Evolutionary conservation across 2,888 invertebrate genomes (phyloP).

Genomic region (Melangyna quadrimaculata): DNA sequence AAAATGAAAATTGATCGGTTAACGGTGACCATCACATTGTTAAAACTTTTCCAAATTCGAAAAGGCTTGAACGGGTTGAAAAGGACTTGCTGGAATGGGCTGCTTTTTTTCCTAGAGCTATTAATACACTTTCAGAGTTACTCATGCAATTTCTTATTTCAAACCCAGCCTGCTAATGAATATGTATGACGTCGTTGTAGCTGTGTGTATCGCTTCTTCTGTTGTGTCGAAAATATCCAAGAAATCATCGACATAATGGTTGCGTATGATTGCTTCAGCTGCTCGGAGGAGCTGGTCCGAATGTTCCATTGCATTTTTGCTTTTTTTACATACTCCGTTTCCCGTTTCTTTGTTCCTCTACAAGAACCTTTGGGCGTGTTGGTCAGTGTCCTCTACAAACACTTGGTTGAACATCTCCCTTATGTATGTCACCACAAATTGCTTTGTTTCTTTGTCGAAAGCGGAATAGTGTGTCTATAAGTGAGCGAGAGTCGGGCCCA

Average conservation of each 20-base stretch:
- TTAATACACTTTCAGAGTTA: not conserved
- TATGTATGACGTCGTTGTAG: not conserved
- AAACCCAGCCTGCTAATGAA: constrained; percentile 22
- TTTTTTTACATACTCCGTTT: constrained; percentile 52
- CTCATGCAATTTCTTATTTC: constrained; percentile 30
- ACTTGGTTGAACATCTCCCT: constrained; percentile 19
- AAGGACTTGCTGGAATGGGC: not conserved
- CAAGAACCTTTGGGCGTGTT: constrained; percentile 40
- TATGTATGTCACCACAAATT: too few species aligned
- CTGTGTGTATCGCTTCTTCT: not conserved
- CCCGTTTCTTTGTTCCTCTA: constrained; percentile 62
- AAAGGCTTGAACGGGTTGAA: not conserved
- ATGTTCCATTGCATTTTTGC: constrained; percentile 9
- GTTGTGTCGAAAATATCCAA: not conserved
- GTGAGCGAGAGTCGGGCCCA: constrained; percentile 74
- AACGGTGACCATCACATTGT: constrained; percentile 33
- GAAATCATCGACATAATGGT: too few species aligned
- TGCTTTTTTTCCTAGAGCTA: not conserved
- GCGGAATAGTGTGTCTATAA: not conserved
- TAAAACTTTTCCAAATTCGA: not conserved
- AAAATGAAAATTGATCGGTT: constrained; percentile 10
- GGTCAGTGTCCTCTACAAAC: constrained; percentile 29
- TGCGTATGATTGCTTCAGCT: too few species aligned
- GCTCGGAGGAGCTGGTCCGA: too few species aligned
- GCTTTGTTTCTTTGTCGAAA: constrained; percentile 3